Base-by-base conservation (phyloP, 30 jellyfish, hydroid and myxozoan species). In the Rhopilema esculentum region DNA sequence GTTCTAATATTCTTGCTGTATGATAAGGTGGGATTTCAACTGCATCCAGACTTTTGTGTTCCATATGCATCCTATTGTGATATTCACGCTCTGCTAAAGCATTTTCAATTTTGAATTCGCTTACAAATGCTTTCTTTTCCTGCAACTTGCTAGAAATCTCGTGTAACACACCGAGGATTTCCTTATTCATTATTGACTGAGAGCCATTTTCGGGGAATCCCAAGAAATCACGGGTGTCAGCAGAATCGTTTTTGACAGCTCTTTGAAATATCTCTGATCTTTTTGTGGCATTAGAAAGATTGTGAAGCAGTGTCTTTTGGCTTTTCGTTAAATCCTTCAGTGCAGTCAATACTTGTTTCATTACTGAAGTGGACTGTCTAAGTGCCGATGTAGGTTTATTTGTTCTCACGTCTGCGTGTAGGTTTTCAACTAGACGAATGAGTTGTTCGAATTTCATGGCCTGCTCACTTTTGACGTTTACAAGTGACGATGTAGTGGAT, bases 101-200 rank as follows among this genome's bases (percentile, higher is more conserved):
- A 40, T 40, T 12, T 40, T 6, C 12, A 40, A 12, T 12, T 12
- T 40, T 40, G 9, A 40, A 40, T 40, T 2, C 12, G 12, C 57
- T 40, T 40, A 2, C 57, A 6, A 40, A 6, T 40, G 24, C 31
- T 25, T 77, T 61, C 22, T 62, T 27, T 4, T 24, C 76, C 19
- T 79, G 88, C 78, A 79, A 22, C 62, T 79, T 79, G 49, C 27
- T 79, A 12, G 88, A 79, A 63, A 79, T 79, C 66, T 79, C 88
- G n/a, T 79, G 71, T 20, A 79, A 64, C 65, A 79, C 88, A 62
- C 66, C 61, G 16, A 79, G 74, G 26, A 79, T 79, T 29, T 79
- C 88, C n/a, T 28, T 29, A 64, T 79, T 79, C 30, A 79, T 8
- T 6, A 21, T 17, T 12, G 63, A 19, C 25, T 50, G 61, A 16